Conservation (phyloP, 2,888 invertebrate genomes). For the Resseliella maxima region DNA sequence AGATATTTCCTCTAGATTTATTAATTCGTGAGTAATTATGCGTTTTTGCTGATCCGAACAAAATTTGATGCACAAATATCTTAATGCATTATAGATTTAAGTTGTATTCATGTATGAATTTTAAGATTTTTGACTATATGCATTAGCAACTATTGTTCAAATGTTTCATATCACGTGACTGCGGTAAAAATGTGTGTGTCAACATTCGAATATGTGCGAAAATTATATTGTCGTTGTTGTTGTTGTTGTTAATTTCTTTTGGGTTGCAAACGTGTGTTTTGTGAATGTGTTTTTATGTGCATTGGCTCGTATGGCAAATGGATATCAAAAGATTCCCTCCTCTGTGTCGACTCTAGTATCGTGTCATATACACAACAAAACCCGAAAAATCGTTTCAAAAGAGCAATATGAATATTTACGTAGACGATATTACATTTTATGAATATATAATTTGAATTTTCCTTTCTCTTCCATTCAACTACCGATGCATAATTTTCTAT, state of each 20-base stretch:
- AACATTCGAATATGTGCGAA: conserved; percentile 20
- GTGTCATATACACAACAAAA: background rate
- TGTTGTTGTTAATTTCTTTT: background rate
- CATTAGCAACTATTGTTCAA: background rate
- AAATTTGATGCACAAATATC: background rate
- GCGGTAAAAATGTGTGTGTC: conserved; percentile 8
- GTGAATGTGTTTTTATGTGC: background rate
- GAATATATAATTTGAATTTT: conserved; percentile 4
- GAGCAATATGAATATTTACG: conserved; percentile 48
- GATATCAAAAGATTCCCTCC: background rate
- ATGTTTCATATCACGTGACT: background rate
- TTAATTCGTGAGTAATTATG: conserved; percentile 3
- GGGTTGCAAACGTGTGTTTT: background rate
- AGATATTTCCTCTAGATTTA: background rate
- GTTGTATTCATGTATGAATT: background rate
- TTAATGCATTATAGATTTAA: background rate
- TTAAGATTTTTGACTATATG: background rate
- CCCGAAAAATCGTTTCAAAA: conserved; percentile 1
- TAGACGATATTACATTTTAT: conserved; percentile 14
- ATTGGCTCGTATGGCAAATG: background rate
- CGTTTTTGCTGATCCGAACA: background rate
- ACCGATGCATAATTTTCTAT: background rate
- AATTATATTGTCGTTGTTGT: background rate
- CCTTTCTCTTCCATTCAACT: background rate
- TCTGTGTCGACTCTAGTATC: background rate